A percentile compares a stretch with the other conserved stretches of the same genome.
phyloP scores from a whole-genome alignment of 2,888 invertebrate genomes.

The Matsumyia berberina region DNA sequence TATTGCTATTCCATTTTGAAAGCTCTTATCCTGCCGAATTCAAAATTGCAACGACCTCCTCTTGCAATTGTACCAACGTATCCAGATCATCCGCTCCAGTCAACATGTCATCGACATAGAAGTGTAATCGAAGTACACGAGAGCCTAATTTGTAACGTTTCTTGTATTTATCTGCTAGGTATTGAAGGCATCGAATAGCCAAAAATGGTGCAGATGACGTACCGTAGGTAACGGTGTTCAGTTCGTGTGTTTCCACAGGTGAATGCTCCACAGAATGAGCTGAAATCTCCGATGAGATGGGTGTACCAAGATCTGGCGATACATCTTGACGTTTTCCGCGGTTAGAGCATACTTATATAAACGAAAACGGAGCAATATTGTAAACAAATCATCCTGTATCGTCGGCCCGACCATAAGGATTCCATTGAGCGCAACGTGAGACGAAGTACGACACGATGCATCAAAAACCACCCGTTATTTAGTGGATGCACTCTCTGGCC shows the following conservation, averaged over 20 bases:
- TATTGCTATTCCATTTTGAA: conserved; percentile 40
- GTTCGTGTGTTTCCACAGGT: conserved; percentile 4
- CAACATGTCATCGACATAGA: conserved; percentile 2
- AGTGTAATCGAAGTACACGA: background rate
- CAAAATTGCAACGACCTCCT: background rate
- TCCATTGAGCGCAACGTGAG: conserved; percentile 61
- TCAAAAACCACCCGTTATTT: conserved; percentile 39
- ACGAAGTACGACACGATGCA: conserved; percentile 42
- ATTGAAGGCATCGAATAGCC: background rate
- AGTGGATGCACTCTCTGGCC: conserved; percentile 14
- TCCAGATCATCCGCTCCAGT: conserved; percentile 4
- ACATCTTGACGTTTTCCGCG: conserved; percentile 70
- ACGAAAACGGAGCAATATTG: conserved; percentile 59
- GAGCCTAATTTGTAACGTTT: background rate
- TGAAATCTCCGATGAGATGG: conserved; percentile 49
- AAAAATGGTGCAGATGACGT: conserved; percentile 15
- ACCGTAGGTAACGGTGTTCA: conserved; percentile 6
- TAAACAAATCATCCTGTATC: conserved; percentile 59
- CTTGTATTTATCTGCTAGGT: background rate
- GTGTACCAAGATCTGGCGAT: conserved; percentile 48
- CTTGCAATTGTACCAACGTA: background rate
- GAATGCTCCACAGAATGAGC: conserved; percentile 48
- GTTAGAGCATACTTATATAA: conserved; percentile 42
- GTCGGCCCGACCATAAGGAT: conserved; percentile 66
- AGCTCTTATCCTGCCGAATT: conserved; percentile 40